Evolutionary conservation across 2,888 invertebrate species (phyloP).

Genomic region (Ichneumoninae sp.): DNA sequence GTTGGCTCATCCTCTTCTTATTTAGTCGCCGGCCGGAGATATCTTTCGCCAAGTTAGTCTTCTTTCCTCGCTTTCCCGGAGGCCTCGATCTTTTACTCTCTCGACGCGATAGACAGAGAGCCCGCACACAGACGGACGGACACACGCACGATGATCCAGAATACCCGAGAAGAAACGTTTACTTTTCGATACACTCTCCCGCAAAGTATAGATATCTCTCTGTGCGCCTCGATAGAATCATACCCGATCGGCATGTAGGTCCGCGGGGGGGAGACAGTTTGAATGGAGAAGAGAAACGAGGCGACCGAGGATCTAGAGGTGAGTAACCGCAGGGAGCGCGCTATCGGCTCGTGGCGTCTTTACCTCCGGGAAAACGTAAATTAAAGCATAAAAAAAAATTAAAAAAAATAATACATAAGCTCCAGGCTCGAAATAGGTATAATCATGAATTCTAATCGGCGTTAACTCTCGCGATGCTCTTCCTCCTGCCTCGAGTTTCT

Average conservation of each 20-base stretch:
- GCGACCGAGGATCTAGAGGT: slow-evolving; percentile 29
- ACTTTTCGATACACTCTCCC: slow-evolving; percentile 57
- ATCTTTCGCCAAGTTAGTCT: slow-evolving; percentile 48
- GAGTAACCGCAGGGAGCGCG: background rate
- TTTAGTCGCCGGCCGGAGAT: slow-evolving; percentile 38
- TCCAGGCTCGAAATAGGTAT: background rate
- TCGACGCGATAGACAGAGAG: slow-evolving; percentile 28
- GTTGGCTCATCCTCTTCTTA: slow-evolving; percentile 58
- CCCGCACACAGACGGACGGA: background rate
- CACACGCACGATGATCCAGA: slow-evolving; percentile 25
- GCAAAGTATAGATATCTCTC: slow-evolving; percentile 29
- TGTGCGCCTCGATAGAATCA: slow-evolving; percentile 15
- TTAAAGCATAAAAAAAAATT: background rate
- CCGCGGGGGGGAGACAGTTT: slow-evolving; percentile 27
- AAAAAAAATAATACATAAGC: background rate
- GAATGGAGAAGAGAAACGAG: slow-evolving; percentile 29
- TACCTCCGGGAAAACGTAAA: slow-evolving; percentile 16
- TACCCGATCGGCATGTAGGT: slow-evolving; percentile 22
- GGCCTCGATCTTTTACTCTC: slow-evolving; percentile 67
- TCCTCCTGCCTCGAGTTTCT: slow-evolving; percentile 58
- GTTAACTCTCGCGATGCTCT: slow-evolving; percentile 33
- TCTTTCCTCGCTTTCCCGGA: slow-evolving; percentile 63
- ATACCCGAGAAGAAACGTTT: slow-evolving; percentile 48
- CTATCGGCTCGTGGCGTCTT: background rate
- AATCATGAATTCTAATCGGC: slow-evolving; percentile 19